Conservation (phyloP, 64 coral and sea anemone species). For the Anthopleura sola region DNA sequence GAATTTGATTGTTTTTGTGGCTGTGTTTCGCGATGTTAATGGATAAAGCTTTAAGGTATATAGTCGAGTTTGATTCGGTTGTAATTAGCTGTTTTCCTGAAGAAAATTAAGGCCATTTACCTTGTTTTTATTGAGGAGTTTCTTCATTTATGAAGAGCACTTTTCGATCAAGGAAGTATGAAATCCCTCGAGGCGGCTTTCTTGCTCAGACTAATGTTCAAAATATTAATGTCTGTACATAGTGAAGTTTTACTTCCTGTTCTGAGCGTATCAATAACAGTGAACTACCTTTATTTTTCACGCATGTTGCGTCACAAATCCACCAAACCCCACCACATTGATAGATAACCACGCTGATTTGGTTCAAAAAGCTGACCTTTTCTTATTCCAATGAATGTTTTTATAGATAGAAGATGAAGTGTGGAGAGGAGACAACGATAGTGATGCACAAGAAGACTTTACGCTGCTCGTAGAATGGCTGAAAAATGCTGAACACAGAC, state of each 20-base stretch:
- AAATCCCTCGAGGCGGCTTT: not conserved
- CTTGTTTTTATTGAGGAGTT: not conserved
- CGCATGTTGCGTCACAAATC: not conserved
- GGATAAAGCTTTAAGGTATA: not conserved
- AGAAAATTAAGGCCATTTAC: not conserved
- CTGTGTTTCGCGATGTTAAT: not conserved
- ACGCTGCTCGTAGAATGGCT: slow-evolving; percentile 62
- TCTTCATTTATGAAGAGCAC: not conserved
- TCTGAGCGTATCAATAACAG: not conserved
- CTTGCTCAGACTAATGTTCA: not conserved
- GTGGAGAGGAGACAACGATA: not conserved
- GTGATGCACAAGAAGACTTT: slow-evolving; percentile 31
- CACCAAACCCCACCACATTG: not conserved
- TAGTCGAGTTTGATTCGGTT: not conserved
- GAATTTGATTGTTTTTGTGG: not conserved
- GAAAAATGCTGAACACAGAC: slow-evolving; percentile 47
- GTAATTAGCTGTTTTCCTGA: not conserved
- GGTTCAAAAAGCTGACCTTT: not conserved
- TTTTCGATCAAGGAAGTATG: not conserved
- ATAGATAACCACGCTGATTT: not conserved
- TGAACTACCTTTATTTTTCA: not conserved
- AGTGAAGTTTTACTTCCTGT: not conserved
- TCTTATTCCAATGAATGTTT: not conserved
- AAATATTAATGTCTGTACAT: not conserved
- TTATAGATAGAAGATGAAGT: slow-evolving; percentile 38